Conservation (phyloP, 2,888 invertebrate genomes). For the Stratiomys singularior region DNA sequence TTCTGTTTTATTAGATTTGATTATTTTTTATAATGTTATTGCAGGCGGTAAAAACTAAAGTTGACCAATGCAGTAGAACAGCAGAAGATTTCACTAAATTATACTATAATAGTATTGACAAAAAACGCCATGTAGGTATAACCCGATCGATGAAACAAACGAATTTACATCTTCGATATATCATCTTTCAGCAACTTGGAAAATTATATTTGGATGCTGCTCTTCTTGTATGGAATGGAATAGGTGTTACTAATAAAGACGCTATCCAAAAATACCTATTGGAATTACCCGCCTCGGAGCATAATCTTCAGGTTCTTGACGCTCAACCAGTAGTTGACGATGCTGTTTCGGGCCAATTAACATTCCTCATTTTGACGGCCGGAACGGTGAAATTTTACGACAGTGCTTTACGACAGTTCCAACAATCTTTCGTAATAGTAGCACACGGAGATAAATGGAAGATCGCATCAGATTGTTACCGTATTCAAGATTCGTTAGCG, state of each 20-base stretch:
- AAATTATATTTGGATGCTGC: conserved; percentile 86
- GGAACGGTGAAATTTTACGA: conserved; percentile 81
- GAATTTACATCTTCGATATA: too few relatives aligned
- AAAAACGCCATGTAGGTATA: conserved; percentile 78
- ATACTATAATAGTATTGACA: conserved; percentile 90
- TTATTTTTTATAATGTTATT: too few relatives aligned
- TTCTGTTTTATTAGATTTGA: too few relatives aligned
- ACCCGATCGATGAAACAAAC: too few relatives aligned
- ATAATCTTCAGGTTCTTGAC: conserved; percentile 81
- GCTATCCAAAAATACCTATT: conserved; percentile 87
- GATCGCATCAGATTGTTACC: conserved; percentile 88
- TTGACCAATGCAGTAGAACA: conserved; percentile 84
- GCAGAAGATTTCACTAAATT: conserved; percentile 90
- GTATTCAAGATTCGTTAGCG: conserved; percentile 73
- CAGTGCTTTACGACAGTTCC: conserved; percentile 74
- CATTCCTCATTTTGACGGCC: conserved; percentile 84
- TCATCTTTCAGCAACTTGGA: conserved; percentile 71
- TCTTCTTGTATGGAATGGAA: conserved; percentile 93
- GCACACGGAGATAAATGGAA: conserved; percentile 93
- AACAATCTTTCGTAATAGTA: conserved; percentile 88
- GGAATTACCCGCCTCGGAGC: conserved; percentile 84
- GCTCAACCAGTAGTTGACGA: conserved; percentile 85
- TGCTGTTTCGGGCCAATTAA: conserved; percentile 80
- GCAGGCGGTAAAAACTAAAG: conserved; percentile 72
- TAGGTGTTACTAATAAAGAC: conserved; percentile 81